phyloP scores from a whole-genome alignment of 2,113 vertebrate species.

The Plectropomus leopardus region DNA sequence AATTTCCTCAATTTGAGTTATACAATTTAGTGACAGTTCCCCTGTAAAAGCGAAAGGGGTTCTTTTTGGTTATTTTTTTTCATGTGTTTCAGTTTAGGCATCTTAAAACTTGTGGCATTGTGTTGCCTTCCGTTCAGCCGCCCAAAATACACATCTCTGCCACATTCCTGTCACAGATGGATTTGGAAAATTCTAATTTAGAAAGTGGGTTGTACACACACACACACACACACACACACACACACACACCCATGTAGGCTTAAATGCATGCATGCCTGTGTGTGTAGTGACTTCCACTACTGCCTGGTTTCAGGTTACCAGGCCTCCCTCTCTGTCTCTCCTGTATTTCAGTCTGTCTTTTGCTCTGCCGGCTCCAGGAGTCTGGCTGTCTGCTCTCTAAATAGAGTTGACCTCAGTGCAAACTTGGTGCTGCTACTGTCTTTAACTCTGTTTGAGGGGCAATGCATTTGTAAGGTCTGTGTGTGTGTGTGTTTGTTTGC shows the following conservation, averaged over 20 bases:
- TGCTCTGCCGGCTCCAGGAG: slow-evolving; percentile 74
- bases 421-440: slow-evolving; percentile 70
- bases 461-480: slow-evolving; percentile 25
- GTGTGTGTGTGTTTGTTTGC: slow-evolving; percentile 2
- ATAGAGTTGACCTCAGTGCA: slow-evolving; percentile 85
- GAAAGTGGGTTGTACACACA: slow-evolving; percentile 54
- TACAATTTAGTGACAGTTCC: not conserved
- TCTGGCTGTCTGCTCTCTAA: slow-evolving; percentile 84
- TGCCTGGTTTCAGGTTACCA: slow-evolving; percentile 75
- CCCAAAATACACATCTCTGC: slow-evolving; percentile 52
- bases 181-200: slow-evolving; percentile 77
- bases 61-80: not conserved
- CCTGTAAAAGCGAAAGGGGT: not conserved
- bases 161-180: slow-evolving; percentile 69
- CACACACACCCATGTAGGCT: slow-evolving; percentile 30
- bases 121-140: slow-evolving; percentile 40
- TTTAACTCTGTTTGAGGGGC: slow-evolving; percentile 61
- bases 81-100: not conserved
- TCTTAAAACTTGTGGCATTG: slow-evolving; percentile 19
- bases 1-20: not conserved
- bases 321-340: slow-evolving; percentile 59
- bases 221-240: slow-evolving; percentile 13
- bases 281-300: slow-evolving; percentile 69
- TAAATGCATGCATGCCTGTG: slow-evolving; percentile 61
- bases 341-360: slow-evolving; percentile 67